These are phyloP conservation scores for Apus apus DNA, from an alignment of 2,113 vertebrate species.

Conservation along the genomic window DNA sequence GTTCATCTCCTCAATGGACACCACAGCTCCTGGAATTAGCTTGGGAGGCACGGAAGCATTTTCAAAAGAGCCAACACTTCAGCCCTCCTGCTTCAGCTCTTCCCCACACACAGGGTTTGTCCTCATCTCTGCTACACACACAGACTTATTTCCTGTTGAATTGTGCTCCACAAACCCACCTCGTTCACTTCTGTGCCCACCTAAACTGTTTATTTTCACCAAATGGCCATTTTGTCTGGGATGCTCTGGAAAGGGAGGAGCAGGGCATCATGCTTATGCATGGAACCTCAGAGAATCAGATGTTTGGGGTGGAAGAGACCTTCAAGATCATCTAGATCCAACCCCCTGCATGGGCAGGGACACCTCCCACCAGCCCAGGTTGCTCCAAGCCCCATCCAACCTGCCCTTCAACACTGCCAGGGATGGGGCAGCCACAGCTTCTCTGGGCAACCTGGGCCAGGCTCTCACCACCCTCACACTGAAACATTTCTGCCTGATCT, in stretches of 20 bases:
- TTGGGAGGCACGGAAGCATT: background rate
- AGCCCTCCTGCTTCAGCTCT: background rate
- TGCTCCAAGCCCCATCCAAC: too few species aligned
- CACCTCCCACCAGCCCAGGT: too few species aligned
- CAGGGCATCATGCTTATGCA: background rate
- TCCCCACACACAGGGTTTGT: background rate
- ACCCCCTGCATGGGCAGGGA: too few species aligned
- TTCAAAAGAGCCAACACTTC: background rate
- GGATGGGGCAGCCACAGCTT: too few species aligned
- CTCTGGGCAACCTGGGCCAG: too few species aligned
- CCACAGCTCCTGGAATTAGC: background rate
- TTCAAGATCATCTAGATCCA: too few species aligned
- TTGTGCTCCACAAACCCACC: background rate
- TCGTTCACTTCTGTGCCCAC: background rate
- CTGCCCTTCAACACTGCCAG: too few species aligned
- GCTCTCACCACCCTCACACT: too few species aligned
- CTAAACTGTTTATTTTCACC: background rate
- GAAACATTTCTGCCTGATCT: too few species aligned
- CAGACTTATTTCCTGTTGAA: background rate
- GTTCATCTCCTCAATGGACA: background rate
- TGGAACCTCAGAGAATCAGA: background rate
- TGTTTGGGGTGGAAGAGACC: too few species aligned
- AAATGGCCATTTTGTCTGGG: background rate
- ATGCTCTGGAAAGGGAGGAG: background rate
- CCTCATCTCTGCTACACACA: background rate